Evolutionary conservation across 2,113 vertebrate genomes (phyloP), one percentile per base, ranked within the genome.

Genomic region (Zosterops lateralis): DNA sequence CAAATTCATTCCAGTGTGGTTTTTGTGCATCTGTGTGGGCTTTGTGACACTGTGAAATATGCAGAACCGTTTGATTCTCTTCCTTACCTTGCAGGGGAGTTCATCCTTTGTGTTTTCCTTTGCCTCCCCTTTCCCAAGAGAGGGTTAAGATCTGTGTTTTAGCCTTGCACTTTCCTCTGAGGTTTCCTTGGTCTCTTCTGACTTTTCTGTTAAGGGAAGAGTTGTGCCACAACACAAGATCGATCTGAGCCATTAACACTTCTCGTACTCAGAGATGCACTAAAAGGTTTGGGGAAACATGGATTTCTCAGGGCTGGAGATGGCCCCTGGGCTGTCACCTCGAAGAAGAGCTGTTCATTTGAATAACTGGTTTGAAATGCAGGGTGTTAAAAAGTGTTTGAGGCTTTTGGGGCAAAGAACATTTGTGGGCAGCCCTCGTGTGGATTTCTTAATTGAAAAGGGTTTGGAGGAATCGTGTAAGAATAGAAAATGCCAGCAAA

Each of bases 231-330:
- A 76, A 26, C 29, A n/a, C 15, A 8, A 28, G 48, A 81, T 36
- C 17, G 53, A 44, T 47, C 58, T 54, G 32, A 80, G 40, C 56
- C 48, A 71, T 96, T 95, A 93, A 89, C 78, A 44, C 81, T 79
- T 89, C 42, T 42, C 42, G 34, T 71, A 11, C 54, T 68, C 58
- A 54, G 73, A 78, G 54, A 74, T 47, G 66, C 61, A 44, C 84
- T 95, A 62, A 96, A 95, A 94, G 73, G 47, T 66, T 90, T 77
- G 84, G 56, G 72, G 76, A 76, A 95, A 61, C 14, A 29, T 8
- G 24, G 24, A 45, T 80, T 90, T 94, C 40, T 75, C 0, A 0
- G 22, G 18, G 51, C 58, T 57, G 47, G 26, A 42, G 29, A n/a
- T 11, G 32, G 51, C 67, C 65, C 34, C n/a, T 14, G 58, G 72